These are phyloP conservation scores for Mormyrops boulengeri DNA, from an alignment of 2,797 vertebrate species.

Conservation along the genomic window DNA sequence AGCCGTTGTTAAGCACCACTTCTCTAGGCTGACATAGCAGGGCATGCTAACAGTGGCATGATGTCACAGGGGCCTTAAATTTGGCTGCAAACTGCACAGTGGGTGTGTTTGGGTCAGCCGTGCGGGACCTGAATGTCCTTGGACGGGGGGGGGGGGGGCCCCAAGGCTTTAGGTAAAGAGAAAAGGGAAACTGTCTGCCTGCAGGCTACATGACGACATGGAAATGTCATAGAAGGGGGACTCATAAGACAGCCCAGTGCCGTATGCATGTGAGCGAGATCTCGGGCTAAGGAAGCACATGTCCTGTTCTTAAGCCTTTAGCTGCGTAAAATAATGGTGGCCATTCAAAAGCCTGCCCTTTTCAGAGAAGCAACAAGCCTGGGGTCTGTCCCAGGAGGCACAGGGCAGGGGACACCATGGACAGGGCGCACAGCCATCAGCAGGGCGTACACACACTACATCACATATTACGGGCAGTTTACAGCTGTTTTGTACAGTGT, in stretches of 20 bases:
- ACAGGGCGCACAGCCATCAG: not conserved
- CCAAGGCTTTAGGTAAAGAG: not conserved
- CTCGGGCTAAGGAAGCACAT: not conserved
- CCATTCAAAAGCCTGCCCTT: not conserved
- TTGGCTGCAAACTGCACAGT: not conserved
- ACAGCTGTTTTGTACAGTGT: not conserved
- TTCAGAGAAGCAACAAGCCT: not conserved
- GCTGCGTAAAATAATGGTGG: not conserved
- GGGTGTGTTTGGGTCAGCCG: not conserved
- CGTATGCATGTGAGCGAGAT: not conserved
- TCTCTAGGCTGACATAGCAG: slow-evolving; percentile 48
- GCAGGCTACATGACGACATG: not conserved
- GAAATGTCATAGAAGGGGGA: not conserved
- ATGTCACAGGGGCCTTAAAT: slow-evolving; percentile 35
- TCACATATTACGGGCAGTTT: not conserved
- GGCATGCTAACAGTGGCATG: slow-evolving; percentile 49
- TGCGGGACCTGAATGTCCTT: not conserved
- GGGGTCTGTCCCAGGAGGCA: not conserved
- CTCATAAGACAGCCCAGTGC: not conserved
- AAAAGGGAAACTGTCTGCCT: not conserved
- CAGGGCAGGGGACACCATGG: not conserved
- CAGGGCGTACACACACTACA: not conserved
- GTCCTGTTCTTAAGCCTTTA: not conserved
- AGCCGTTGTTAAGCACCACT: slow-evolving; percentile 35
- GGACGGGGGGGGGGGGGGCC: not conserved